Evolutionary conservation across 1,140 invertebrate genomes (phyloP).

Genomic region (Leptinotarsa texana): DNA sequence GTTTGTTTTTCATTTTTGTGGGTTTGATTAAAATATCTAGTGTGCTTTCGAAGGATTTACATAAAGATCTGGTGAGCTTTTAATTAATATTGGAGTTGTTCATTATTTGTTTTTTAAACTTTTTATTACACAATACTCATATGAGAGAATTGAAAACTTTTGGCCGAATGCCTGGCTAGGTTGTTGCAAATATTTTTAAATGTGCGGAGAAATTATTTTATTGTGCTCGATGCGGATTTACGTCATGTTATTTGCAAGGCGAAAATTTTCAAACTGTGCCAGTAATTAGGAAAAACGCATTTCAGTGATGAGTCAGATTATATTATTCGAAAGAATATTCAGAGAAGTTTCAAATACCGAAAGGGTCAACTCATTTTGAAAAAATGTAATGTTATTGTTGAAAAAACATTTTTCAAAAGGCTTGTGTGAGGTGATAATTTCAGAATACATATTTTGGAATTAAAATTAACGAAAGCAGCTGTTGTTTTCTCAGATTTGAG

Average conservation of each 20-base stretch:
- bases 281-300: conserved; percentile 44
- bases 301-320: conserved; percentile 66
- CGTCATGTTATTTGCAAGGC: neutral
- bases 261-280: neutral
- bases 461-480: too few species aligned
- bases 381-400: neutral
- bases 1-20: conserved; percentile 94
- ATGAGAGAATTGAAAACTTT: conserved; percentile 31
- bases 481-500: too few species aligned
- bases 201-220: conserved; percentile 27
- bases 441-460: too few species aligned
- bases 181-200: conserved; percentile 46
- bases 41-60: conserved; percentile 89
- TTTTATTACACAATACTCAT: conserved; percentile 39
- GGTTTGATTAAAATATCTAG: conserved; percentile 91
- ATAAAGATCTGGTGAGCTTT: conserved; percentile 91
- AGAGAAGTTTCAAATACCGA: neutral
- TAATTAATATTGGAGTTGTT: neutral
- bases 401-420: too few species aligned
- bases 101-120: conserved; percentile 25
- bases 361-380: neutral
- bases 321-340: neutral
- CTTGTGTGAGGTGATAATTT: too few species aligned
- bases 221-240: conserved; percentile 13
- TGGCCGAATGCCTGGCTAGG: conserved; percentile 61